Evolutionary conservation across 1,140 invertebrate species (phyloP), one percentile per base, ranked within the genome.

Genomic region (Lasioglossum baleicum): DNA sequence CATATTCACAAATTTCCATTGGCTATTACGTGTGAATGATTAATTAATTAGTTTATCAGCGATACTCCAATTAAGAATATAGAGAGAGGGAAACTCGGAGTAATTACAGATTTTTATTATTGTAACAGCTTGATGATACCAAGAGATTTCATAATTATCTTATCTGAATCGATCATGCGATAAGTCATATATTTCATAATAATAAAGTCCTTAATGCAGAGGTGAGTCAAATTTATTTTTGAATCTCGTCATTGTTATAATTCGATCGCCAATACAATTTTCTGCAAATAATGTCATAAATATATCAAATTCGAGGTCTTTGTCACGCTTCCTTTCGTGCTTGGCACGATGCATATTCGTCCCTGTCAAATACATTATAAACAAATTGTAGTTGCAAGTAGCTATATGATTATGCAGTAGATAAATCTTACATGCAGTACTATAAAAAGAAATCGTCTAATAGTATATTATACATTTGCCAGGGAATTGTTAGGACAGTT

Each of bases 211-310:
- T 65, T 4, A 20, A 64, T 40, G 17, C 17, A 10, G 56, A 26
- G 48, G 15, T 13, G 35, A 42, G 22, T 6, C 60, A 17, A 69
- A 76, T 69, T 58, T 42, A n/a, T 58, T 58, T 58, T n/a, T 6
- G 7, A 58, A n/a, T 8, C 2, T 20, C 20, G 51, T 3, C 11
- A 44, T 61, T 44, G 4, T 11, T 65, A 11, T 40, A 40, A 31
- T 15, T n/a, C 11, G 10, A 0, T 26, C 58, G 56, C 75, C 53
- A 60, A 31, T 31, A 7, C 8, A 40, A 70, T 35, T 69, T 76
- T 60, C 56, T 76, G 69, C 61, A 69, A 69, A 69, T 48, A 75
- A 58, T 68, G 74, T 44, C 35, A 61, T 15, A 44, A 13, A 26
- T 22, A 17, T 31, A 22, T 51, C 11, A 48, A 63, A 73, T 26